Base-by-base conservation (phyloP, 2,888 invertebrate genomes). In the Drosophila paramelanica region DNA sequence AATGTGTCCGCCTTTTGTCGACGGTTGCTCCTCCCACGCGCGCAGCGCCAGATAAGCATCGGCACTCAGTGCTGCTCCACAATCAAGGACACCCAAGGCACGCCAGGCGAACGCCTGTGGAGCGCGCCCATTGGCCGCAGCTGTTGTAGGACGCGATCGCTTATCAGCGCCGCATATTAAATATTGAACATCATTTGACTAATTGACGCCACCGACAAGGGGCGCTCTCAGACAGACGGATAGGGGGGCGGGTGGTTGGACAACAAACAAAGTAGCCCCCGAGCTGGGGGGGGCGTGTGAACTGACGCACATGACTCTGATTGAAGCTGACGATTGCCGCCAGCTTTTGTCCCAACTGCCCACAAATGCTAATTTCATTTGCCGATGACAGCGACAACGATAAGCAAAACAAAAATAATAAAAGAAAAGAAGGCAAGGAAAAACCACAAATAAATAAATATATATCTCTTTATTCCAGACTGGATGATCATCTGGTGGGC, bases 401-500 rank as follows among this genome's bases (percentile, higher is more conserved):
- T 79, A 82, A 72, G 14, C n/a, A 33, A 31, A 42, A 0, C 1
- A 11, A 20, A 10, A 31, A 10, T 10, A 10, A 33, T 7, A 1
- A 23, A 13, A 41, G 38, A 51, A 1, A 23, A 13, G 31, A 42
- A 51, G 1, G 17, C 17, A 36, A 36, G 13, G 25, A 43, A 47
- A 23, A 10, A 39, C 43, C 20, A n/a, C 49, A 41, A 27, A 6
- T n/a, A 17, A 17, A 17, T 17, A 27, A 2, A 31, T 23, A 64
- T 39, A 39, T 2, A 23, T 14, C 1, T 13, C 3, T 13, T 17
- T 2, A 11, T 39, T 31, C 25, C 94, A 97, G 97, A 90, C 94
- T 97, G 92, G 97, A 97, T 92, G 96, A 95, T 75, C 97, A 97
- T 91, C 92, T 97, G 90, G 94, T 97, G 59, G 94, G 94, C 64